Conservation (phyloP, 2,113 vertebrate species). For the Hystrix brachyura region DNA sequence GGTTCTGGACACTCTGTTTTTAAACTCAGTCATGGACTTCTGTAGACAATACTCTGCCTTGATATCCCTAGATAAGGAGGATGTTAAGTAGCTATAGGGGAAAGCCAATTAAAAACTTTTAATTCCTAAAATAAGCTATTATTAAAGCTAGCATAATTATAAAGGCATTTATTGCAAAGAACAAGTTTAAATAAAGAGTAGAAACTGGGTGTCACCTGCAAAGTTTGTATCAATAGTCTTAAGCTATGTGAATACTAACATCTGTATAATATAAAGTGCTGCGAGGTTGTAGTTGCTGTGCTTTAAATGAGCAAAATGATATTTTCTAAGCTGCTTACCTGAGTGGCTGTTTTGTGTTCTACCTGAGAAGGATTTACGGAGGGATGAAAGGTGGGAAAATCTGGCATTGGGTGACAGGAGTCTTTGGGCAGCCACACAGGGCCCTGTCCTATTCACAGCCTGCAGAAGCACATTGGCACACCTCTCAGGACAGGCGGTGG, state of each 20-base stretch:
- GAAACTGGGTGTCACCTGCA: conserved; percentile 37
- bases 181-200: conserved; percentile 66
- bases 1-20: not conserved
- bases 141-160: conserved; percentile 54
- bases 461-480: not conserved
- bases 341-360: conserved; percentile 5
- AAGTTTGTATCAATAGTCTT: conserved; percentile 34
- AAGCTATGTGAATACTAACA: not conserved
- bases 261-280: not conserved
- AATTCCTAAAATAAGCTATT: conserved; percentile 65
- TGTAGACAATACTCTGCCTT: not conserved
- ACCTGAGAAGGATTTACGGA: not conserved
- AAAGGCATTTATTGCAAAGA: conserved; percentile 62
- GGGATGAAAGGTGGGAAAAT: not conserved
- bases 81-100: not conserved
- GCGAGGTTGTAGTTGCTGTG: not conserved
- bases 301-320: conserved; percentile 38
- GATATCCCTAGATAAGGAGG: not conserved
- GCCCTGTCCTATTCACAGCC: not conserved
- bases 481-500: not conserved
- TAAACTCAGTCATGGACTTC: not conserved
- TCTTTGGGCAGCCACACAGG: no score
- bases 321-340: not conserved
- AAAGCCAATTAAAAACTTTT: conserved; percentile 51
- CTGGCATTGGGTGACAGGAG: not conserved